Percentiles rank a stretch among this genome's conserved stretches.
Evolutionary conservation across 2,797 vertebrate species (phyloP).

Genomic region (Decapterus maruadsi): DNA sequence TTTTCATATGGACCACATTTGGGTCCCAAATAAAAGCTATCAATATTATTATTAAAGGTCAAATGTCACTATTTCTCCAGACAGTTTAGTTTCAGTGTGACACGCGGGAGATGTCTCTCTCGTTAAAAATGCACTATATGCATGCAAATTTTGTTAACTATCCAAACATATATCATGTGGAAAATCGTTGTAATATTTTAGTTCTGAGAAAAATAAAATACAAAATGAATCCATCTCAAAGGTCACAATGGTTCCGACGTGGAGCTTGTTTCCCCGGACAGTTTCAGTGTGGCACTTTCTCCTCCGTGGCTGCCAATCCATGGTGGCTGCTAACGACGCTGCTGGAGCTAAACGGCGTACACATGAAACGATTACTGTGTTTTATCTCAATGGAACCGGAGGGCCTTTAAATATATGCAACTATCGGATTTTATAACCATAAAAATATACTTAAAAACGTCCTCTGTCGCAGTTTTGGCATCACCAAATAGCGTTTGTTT

Average conservation of each 20-base stretch:
- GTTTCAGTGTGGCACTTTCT: slow-evolving; percentile 39
- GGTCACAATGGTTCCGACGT: slow-evolving; percentile 31
- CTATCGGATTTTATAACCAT: not conserved
- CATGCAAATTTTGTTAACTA: no score
- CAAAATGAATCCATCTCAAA: accelerated
- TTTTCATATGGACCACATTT: no score
- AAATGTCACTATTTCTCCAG: no score
- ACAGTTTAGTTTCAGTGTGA: no score
- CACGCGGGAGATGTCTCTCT: no score
- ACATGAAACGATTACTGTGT: not conserved
- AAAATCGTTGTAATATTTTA: not conserved
- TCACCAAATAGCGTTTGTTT: slow-evolving; percentile 10
- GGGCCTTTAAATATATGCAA: not conserved
- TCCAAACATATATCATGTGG: not conserved
- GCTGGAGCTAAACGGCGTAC: not conserved
- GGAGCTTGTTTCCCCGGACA: slow-evolving; percentile 34
- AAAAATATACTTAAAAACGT: not conserved
- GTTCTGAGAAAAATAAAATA: not conserved
- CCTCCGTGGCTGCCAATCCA: slow-evolving; percentile 20
- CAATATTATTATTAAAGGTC: no score
- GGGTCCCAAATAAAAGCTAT: no score
- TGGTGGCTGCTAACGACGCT: slow-evolving; percentile 2
- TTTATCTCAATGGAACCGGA: not conserved
- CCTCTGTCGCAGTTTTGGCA: not conserved
- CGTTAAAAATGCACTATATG: no score